Percentiles rank a stretch among this genome's conserved stretches.
Conservation (phyloP, 2,113 vertebrate genomes). For the Megaceryle torquata region DNA sequence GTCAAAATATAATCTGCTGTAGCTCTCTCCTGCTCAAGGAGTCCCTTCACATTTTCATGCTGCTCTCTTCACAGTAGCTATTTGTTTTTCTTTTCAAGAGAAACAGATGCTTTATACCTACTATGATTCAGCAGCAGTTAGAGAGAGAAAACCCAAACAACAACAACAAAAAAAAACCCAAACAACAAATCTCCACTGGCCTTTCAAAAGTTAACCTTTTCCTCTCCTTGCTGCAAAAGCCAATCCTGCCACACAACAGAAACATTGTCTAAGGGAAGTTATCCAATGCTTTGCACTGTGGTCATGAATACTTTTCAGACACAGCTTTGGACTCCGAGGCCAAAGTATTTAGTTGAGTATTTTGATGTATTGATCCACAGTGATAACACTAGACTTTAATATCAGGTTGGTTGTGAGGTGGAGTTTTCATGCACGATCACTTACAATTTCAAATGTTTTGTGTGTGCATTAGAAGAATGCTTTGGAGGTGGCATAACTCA, state of each 20-base stretch:
- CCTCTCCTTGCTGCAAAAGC: neutral
- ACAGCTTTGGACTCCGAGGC: neutral
- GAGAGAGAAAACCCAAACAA: neutral
- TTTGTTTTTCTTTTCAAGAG: neutral
- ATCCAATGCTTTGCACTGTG: neutral
- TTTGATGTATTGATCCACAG: neutral
- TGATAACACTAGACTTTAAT: neutral
- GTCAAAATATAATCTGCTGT: neutral
- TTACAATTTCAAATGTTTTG: neutral
- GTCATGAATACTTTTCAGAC: neutral
- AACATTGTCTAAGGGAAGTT: neutral
- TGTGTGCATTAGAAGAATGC: neutral
- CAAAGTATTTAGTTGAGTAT: neutral
- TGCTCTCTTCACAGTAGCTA: neutral
- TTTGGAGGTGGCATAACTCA: neutral
- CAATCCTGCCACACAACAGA: neutral
- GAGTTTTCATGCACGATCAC: neutral
- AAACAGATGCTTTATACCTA: neutral
- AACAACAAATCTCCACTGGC: neutral
- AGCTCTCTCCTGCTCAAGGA: neutral
- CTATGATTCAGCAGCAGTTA: neutral
- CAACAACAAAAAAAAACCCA: too few relatives aligned
- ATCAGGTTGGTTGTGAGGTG: neutral
- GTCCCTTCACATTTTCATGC: neutral
- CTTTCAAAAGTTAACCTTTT: neutral